These are phyloP conservation scores for Ceyx melanurus DNA, from an alignment of 2,113 vertebrate genomes.

Conservation along the genomic window DNA sequence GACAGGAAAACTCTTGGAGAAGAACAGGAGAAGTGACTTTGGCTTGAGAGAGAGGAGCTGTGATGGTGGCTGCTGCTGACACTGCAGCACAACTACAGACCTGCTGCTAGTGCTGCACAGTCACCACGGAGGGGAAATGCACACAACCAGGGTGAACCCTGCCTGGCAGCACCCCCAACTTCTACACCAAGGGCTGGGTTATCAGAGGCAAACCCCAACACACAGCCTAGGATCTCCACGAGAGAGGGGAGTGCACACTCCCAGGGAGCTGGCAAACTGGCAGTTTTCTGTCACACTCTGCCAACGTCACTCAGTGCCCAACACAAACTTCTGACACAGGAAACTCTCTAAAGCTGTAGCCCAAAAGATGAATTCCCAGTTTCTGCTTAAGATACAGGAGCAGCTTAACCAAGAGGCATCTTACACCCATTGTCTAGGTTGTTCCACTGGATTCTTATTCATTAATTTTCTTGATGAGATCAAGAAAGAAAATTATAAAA, in stretches of 20 bases:
- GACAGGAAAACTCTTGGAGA: not conserved
- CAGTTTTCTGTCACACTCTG: not conserved
- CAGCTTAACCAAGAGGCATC: not conserved
- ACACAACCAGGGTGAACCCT: not conserved
- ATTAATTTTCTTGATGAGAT: slow-evolving; percentile 29
- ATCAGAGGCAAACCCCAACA: not conserved
- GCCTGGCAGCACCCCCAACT: not conserved
- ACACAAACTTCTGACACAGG: not conserved
- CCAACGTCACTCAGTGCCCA: not conserved
- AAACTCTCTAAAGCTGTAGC: not conserved
- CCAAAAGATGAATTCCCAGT: not conserved
- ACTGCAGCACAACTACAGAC: not conserved
- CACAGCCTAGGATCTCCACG: not conserved
- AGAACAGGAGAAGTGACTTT: not conserved
- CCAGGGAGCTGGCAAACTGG: not conserved
- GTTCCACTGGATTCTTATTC: not conserved
- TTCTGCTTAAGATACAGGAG: not conserved
- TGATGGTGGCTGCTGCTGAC: not conserved
- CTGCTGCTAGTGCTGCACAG: not conserved
- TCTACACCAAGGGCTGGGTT: not conserved
- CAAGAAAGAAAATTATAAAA: slow-evolving; percentile 43
- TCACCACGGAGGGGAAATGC: not conserved
- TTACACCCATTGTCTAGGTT: not conserved
- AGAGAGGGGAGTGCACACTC: not conserved
- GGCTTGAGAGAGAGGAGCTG: not conserved